Conservation (phyloP, 1,140 invertebrate genomes). For the Caenorhabditis briggsae region DNA sequence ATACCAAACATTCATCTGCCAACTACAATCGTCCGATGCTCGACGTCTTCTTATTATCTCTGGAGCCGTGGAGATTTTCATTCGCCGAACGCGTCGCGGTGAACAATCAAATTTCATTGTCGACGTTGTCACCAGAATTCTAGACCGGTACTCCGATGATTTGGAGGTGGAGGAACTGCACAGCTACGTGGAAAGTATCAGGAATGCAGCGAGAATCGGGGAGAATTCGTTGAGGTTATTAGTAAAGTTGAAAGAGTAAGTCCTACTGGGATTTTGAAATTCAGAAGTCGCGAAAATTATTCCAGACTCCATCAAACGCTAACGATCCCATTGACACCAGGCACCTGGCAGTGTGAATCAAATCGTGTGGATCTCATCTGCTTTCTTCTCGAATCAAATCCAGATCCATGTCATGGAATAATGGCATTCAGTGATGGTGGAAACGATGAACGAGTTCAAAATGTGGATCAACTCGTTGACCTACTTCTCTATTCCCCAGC, state of each 20-base stretch:
- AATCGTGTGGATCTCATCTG: slow-evolving; percentile 27
- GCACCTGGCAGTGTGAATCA: neutral
- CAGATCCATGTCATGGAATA: neutral
- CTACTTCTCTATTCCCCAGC: slow-evolving; percentile 27
- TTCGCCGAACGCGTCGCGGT: neutral
- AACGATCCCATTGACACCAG: neutral
- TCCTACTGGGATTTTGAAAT: neutral
- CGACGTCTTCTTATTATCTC: slow-evolving; percentile 15
- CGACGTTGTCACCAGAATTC: slow-evolving; percentile 9
- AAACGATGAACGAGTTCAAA: neutral
- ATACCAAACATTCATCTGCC: slow-evolving; percentile 12
- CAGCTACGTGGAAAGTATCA: slow-evolving; percentile 23
- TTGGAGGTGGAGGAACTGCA: neutral
- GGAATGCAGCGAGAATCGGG: neutral
- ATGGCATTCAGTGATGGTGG: neutral
- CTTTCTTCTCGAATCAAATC: neutral
- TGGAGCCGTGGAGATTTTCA: slow-evolving; percentile 19
- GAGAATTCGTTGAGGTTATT: slow-evolving; percentile 16
- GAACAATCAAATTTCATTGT: neutral
- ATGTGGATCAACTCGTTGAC: slow-evolving; percentile 28
- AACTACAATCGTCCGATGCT: slow-evolving; percentile 8
- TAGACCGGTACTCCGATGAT: neutral
- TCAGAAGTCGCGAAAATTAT: neutral
- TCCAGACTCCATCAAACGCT: neutral
- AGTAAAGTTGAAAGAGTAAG: neutral